Evolutionary conservation across 2,113 vertebrate species (phyloP).

Genomic region (Oreotrochilus melanogaster): DNA sequence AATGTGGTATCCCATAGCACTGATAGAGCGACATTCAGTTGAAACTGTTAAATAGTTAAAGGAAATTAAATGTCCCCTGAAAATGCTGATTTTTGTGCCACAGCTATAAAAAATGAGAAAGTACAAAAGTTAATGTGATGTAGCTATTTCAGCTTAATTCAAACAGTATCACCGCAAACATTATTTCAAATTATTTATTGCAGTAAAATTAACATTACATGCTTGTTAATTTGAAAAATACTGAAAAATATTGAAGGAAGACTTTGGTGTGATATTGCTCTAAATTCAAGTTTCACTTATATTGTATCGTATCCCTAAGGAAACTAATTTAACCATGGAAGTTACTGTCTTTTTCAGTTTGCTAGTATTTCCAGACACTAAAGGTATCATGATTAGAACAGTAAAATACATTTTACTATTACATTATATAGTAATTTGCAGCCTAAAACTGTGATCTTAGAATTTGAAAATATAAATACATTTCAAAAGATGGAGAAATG

Average conservation of each 20-base stretch:
- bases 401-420: neutral
- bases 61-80: neutral
- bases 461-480: neutral
- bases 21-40: neutral
- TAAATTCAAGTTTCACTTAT: neutral
- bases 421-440: neutral
- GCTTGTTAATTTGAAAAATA: neutral
- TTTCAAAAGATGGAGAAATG: neutral
- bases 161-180: rapidly evolving
- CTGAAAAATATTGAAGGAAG: neutral
- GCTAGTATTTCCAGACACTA: neutral
- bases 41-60: neutral
- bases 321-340: rapidly evolving
- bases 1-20: neutral
- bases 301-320: neutral
- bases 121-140: neutral
- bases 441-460: neutral
- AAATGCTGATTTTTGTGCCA: neutral
- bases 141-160: rapidly evolving
- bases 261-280: neutral
- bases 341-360: neutral
- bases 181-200: neutral
- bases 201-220: neutral
- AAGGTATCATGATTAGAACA: neutral
- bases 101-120: neutral